Evolutionary conservation across 1,140 invertebrate species (phyloP), one percentile per base, ranked within the genome.

Genomic region (Nebria ingens): DNA sequence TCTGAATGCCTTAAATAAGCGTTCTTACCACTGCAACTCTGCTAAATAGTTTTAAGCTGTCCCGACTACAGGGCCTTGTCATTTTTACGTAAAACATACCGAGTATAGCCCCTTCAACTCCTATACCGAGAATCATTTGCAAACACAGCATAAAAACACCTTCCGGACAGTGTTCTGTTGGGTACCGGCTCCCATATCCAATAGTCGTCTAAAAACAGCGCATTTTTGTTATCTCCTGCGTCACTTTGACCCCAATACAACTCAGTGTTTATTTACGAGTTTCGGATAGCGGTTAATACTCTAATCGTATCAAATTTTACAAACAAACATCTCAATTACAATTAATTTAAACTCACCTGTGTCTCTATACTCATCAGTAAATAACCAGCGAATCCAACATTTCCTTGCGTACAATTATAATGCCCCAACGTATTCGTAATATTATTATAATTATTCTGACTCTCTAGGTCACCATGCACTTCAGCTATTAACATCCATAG

Each of bases 141-240:
- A 75, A 60, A 9, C 79, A 75, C 61, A 82, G 75, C 1, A 92
- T 76, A 49, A 93, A 80, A 38, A 93, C 84, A 0, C 86, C 87
- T 67, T 89, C 85, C 0, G 87, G 84, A 67, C 91, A 94, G 62
- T 91, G 81, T 65, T 90, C 86, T 12, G 85, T 92, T 0, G 88
- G 88, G 67, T 82, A 87, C 51, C 90, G 75, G 11, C 75, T 75
- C 1, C 84, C 84, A 61, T 84, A 86, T 1, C 85, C 85, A 42
- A 87, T 85, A 0, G 85, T 80, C 2, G 40, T 45, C 40, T 45
- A 17, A 19, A 29, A 19, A 52, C 21, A 2, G 23, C 6, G 23
- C 4, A 51, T 20, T n/a, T n/a, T n/a, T n/a, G n/a, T n/a, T n/a
- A n/a, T n/a, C n/a, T n/a, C n/a, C n/a, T n/a, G n/a, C n/a, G n/a